Conservation (phyloP, 53 echinoderm and acorn worm genomes). For the Paelopatides confundens region DNA sequence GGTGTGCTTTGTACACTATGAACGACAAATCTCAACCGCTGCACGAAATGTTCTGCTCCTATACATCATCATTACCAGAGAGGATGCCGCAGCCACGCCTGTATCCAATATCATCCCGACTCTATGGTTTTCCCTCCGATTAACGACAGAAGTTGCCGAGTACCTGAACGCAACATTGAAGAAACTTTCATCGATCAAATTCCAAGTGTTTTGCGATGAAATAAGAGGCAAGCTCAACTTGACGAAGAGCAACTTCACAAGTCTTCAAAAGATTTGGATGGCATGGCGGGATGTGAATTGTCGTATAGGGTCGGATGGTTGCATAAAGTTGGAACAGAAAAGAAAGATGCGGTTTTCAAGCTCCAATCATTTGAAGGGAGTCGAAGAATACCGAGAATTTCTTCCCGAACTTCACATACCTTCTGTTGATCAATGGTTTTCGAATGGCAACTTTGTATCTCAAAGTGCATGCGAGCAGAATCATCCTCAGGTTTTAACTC, state of each 20-base stretch:
- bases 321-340: slow-evolving; percentile 5
- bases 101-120: background rate
- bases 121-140: slow-evolving; percentile 10
- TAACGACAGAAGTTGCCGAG: background rate
- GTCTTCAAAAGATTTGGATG: background rate
- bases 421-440: slow-evolving; percentile 27
- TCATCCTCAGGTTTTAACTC: background rate
- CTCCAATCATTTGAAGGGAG: background rate
- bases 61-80: slow-evolving; percentile 17
- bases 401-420: slow-evolving; percentile 37
- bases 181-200: background rate
- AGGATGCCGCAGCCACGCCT: background rate
- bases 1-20: background rate
- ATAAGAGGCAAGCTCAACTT: background rate
- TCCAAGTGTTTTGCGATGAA: background rate
- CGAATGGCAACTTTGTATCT: background rate
- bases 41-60: slow-evolving; percentile 7
- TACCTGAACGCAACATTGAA: background rate
- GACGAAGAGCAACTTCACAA: background rate
- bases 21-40: background rate
- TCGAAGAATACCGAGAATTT: slow-evolving; percentile 36
- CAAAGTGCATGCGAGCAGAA: background rate
- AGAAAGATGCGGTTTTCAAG: background rate
- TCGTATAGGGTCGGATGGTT: background rate
- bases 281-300: background rate